Evolutionary conservation across 2,888 invertebrate species (phyloP).

Genomic region (Lymantria monacha): DNA sequence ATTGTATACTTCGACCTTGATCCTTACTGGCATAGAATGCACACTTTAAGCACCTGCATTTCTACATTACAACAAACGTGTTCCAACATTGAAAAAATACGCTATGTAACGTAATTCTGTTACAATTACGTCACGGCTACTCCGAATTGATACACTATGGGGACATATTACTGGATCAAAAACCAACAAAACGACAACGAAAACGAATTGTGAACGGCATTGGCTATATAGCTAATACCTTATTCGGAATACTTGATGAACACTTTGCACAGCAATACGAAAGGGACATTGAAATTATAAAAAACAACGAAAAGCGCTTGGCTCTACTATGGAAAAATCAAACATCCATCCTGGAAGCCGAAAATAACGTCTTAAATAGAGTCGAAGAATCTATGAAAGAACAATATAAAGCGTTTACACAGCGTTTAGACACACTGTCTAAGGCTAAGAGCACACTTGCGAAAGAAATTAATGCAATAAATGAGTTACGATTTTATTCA

Average conservation of each 20-base stretch:
- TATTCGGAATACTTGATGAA: slow-evolving; percentile 20
- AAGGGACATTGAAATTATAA: slow-evolving; percentile 9
- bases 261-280: slow-evolving; percentile 14
- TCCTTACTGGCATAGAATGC: background rate
- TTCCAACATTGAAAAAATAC: background rate
- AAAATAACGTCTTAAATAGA: background rate
- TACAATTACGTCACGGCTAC: slow-evolving; percentile 1
- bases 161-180: background rate
- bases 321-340: background rate
- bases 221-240: slow-evolving; percentile 14
- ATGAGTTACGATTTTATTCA: too few species aligned
- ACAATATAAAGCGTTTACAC: background rate
- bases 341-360: background rate
- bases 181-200: background rate
- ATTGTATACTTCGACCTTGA: background rate
- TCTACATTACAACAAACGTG: background rate
- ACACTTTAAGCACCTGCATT: background rate
- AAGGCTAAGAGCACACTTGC: background rate
- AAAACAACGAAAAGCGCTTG: slow-evolving; percentile 4
- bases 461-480: background rate
- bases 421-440: background rate
- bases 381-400: background rate
- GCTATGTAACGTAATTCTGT: background rate
- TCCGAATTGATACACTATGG: background rate
- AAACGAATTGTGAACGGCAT: slow-evolving; percentile 14